phyloP scores from a whole-genome alignment of 1,140 invertebrate genomes.

The Drosophila kohkoa region DNA sequence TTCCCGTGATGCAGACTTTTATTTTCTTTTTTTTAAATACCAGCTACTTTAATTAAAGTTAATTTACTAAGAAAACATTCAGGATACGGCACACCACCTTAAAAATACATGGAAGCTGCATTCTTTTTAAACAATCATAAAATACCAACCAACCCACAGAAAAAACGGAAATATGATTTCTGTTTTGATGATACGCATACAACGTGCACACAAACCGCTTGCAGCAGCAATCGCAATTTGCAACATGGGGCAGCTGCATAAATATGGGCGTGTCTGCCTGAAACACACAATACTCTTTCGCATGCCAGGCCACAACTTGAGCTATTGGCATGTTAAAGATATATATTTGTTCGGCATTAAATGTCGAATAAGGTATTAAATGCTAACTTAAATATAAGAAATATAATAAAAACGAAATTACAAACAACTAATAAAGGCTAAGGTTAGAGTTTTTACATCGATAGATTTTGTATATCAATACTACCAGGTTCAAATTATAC shows the following conservation, averaged over 20 bases:
- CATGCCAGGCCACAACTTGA: neutral
- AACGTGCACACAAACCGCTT: constrained; percentile 24
- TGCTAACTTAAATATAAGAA: too few species aligned
- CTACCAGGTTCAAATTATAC: too few species aligned
- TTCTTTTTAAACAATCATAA: constrained; percentile 47
- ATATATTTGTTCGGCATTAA: neutral
- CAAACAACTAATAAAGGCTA: too few species aligned
- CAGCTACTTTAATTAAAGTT: constrained; percentile 73
- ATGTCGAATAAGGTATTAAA: neutral
- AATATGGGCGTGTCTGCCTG: constrained; percentile 35
- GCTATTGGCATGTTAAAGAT: neutral
- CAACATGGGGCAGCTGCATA: constrained; percentile 54
- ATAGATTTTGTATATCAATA: too few species aligned
- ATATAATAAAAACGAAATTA: too few species aligned
- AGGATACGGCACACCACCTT: constrained; percentile 41
- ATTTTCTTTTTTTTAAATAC: constrained; percentile 45
- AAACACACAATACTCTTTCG: neutral
- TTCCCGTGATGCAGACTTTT: neutral
- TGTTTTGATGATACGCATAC: constrained; percentile 15
- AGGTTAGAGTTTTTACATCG: too few species aligned
- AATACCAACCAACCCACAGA: constrained; percentile 29
- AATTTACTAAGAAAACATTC: constrained; percentile 76
- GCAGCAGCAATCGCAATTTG: constrained; percentile 45
- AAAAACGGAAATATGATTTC: constrained; percentile 22
- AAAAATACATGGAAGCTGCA: constrained; percentile 66